Evolutionary conservation across 2,113 vertebrate species (phyloP).

Genomic region (Microcebus ravelobensis): DNA sequence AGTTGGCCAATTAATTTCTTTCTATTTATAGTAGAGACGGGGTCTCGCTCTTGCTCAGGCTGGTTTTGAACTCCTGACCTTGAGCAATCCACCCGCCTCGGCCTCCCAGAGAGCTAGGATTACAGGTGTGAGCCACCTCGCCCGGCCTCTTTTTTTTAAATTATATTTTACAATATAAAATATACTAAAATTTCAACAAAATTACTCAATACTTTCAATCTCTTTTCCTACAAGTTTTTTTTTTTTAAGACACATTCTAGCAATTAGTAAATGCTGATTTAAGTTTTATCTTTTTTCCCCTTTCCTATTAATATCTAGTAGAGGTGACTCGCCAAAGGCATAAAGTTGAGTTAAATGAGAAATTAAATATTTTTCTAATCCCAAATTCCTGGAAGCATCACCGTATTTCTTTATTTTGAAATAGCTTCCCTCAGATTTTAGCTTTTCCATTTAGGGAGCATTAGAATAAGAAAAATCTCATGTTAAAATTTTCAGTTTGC

Average conservation of each 20-base stretch:
- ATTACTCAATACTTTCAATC: neutral
- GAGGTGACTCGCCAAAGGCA: neutral
- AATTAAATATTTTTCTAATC: conserved; percentile 40
- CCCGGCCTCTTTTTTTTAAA: no score
- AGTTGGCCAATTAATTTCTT: no score
- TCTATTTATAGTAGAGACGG: no score
- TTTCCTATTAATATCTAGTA: neutral
- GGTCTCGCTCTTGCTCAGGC: no score
- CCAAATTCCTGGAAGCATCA: neutral
- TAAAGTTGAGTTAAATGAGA: conserved; percentile 19
- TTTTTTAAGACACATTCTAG: neutral
- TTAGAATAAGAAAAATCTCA: conserved; percentile 43
- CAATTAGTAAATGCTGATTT: conserved; percentile 31
- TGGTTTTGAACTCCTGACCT: no score
- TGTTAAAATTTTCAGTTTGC: conserved; percentile 8
- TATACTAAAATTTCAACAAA: neutral
- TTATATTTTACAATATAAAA: conserved; percentile 1
- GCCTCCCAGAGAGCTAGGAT: no score
- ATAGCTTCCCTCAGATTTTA: conserved; percentile 16
- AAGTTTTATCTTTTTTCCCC: neutral
- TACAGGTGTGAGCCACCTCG: no score
- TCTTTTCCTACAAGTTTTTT: neutral
- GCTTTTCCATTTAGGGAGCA: neutral
- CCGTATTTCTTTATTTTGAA: neutral
- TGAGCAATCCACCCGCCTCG: no score